A percentile compares a stretch with the other conserved stretches of the same genome.
Conservation (phyloP, 2,113 vertebrate genomes). For the Dicrurus megarhynchus region DNA sequence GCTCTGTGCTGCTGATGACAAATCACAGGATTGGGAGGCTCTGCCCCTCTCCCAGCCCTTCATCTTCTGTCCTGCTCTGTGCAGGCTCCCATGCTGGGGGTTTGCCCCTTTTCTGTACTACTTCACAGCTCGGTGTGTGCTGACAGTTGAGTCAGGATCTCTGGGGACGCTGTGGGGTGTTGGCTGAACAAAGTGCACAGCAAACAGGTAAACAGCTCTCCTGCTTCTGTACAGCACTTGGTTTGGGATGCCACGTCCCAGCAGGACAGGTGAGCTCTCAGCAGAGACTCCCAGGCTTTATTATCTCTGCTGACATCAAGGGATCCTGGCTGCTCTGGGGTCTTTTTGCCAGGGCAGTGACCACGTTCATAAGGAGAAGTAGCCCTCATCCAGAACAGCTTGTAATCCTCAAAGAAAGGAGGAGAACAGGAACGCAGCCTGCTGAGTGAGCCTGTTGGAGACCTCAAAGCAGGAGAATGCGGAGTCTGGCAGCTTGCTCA, state of each 20-base stretch:
- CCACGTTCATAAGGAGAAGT: accelerated
- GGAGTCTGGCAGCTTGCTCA: neutral
- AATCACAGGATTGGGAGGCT: neutral
- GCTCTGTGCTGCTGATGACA: neutral
- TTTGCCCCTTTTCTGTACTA: neutral
- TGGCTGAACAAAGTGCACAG: neutral
- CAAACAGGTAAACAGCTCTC: neutral
- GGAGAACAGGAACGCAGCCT: neutral
- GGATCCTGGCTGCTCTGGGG: neutral
- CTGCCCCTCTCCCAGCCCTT: neutral
- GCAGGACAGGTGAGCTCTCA: neutral
- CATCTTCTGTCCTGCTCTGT: neutral
- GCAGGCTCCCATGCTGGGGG: neutral
- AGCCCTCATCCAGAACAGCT: neutral
- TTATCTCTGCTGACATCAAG: neutral
- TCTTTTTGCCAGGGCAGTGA: neutral
- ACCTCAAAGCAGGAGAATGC: neutral
- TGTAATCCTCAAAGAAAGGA: neutral
- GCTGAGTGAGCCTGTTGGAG: neutral
- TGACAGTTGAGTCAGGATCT: neutral
- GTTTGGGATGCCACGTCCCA: neutral
- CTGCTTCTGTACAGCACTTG: neutral
- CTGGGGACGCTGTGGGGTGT: neutral
- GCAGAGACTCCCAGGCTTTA: neutral
- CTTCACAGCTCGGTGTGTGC: neutral